Percentiles rank a stretch among this genome's conserved stretches.
Conservation (phyloP, 2,113 vertebrate species). For the Artemisiospiza belli region DNA sequence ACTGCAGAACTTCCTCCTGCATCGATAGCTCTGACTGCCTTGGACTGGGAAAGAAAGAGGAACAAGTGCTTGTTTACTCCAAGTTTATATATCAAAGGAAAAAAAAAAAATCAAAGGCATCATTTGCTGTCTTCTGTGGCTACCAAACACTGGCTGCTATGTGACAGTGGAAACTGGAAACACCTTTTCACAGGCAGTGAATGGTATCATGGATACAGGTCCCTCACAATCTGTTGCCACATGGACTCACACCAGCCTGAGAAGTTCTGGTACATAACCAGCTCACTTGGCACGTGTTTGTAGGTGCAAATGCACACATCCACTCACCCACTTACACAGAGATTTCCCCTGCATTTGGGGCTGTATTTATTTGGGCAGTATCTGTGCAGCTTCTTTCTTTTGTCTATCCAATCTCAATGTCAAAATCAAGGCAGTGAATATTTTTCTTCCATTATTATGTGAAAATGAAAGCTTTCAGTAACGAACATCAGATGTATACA, state of each 20-base stretch:
- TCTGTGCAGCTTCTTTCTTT: background rate
- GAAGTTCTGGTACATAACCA: background rate
- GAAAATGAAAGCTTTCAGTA: background rate
- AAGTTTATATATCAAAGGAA: background rate
- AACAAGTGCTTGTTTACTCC: background rate
- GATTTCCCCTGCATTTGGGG: background rate
- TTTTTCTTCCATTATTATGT: background rate
- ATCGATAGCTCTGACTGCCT: conserved; percentile 67
- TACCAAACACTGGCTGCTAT: background rate
- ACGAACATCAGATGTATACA: fast-evolving
- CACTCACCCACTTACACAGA: background rate
- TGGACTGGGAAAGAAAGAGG: background rate
- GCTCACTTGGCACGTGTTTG: background rate
- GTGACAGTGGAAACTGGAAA: background rate
- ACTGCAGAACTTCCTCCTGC: conserved; percentile 85
- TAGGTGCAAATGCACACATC: background rate
- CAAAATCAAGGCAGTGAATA: background rate
- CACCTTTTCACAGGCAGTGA: background rate
- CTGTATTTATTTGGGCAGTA: background rate
- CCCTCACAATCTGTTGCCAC: background rate
- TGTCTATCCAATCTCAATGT: background rate
- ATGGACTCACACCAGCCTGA: background rate
- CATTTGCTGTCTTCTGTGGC: background rate
- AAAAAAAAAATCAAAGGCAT: conserved; percentile 18
- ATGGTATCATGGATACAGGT: background rate